A percentile compares a stretch with the other conserved stretches of the same genome.
These are phyloP conservation scores for Rhingia campestris DNA, from an alignment of 2,888 invertebrate species.

Conservation along the genomic window DNA sequence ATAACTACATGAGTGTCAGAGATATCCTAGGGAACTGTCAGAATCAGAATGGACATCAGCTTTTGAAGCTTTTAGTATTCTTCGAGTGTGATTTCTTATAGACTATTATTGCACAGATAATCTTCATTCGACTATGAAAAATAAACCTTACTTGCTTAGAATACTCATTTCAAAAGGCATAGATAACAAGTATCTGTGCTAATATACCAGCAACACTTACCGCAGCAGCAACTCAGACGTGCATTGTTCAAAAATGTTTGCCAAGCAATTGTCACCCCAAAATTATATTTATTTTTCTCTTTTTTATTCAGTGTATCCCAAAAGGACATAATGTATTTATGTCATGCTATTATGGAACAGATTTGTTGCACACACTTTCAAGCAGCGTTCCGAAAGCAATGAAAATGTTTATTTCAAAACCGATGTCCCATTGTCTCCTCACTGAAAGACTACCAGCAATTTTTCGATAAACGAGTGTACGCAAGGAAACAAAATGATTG, in stretches of 20 bases:
- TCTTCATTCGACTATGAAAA: no score
- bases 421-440: conserved; percentile 63
- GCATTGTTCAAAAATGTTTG: conserved; percentile 61
- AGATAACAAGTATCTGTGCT: conserved; percentile 7
- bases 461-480: conserved; percentile 63
- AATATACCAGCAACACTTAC: conserved; percentile 12
- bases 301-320: conserved; percentile 47
- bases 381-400: conserved; percentile 68
- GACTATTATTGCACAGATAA: no score
- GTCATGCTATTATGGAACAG: conserved; percentile 70
- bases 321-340: conserved; percentile 71
- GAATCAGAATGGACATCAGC: no score
- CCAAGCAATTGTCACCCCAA: conserved; percentile 71
- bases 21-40: no score
- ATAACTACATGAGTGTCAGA: no score
- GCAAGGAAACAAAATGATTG: conserved; percentile 55
- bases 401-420: conserved; percentile 72
- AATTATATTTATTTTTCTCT: conserved; percentile 61
- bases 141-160: no score
- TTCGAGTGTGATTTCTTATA: no score
- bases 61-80: no score
- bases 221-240: conserved; percentile 3
- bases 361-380: conserved; percentile 72
- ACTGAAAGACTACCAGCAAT: conserved; percentile 61
- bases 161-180: background rate